A percentile compares a stretch with the other conserved stretches of the same genome.
Evolutionary conservation across 2,113 vertebrate species (phyloP).

Genomic region (Psittacula cyanocephala): DNA sequence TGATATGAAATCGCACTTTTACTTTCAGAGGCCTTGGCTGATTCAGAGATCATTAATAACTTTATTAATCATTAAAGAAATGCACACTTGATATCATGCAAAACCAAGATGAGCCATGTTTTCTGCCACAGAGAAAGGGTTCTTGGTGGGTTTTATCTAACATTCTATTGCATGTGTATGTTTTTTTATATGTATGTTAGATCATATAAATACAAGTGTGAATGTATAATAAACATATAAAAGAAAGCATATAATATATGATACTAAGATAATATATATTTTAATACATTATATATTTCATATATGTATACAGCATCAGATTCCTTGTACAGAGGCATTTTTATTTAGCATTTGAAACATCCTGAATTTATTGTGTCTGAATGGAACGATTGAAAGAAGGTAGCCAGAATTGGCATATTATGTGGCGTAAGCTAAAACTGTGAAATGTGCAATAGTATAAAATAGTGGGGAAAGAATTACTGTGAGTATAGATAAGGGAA

Average conservation of each 20-base stretch:
- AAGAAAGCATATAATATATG: background rate
- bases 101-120: rapidly evolving
- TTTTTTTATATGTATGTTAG: background rate
- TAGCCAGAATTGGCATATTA: background rate
- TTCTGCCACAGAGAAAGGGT: background rate
- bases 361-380: background rate
- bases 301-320: background rate
- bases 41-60: background rate
- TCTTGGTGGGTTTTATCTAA: background rate
- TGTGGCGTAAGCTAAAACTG: background rate
- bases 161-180: background rate
- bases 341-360: background rate
- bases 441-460: background rate
- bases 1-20: background rate
- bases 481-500: background rate
- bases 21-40: background rate
- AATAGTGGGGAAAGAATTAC: background rate
- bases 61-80: background rate
- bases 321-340: background rate
- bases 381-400: background rate
- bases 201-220: background rate
- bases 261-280: background rate
- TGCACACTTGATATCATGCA: background rate
- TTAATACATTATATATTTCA: background rate
- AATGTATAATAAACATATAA: background rate